Percentiles rank a stretch among this genome's conserved stretches.
phyloP scores from a whole-genome alignment of 2,888 invertebrate species.

The Drosophila engyochracea region DNA sequence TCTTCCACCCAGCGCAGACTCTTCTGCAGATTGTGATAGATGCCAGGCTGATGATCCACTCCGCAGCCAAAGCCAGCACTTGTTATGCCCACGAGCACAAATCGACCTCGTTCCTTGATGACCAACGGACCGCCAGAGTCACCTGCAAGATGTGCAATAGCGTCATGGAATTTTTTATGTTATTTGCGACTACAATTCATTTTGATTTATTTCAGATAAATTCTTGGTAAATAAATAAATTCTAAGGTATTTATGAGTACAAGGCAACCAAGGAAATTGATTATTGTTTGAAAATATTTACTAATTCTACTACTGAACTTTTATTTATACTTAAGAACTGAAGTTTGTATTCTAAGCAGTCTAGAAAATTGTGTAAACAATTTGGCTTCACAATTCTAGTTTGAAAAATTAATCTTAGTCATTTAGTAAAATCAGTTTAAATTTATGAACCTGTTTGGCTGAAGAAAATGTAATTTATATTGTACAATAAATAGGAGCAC shows the following conservation, averaged over 20 bases:
- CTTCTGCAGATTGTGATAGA: slow-evolving; percentile 92
- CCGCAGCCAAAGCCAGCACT: slow-evolving; percentile 95
- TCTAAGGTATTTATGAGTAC: neutral
- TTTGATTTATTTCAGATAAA: neutral
- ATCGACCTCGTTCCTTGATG: slow-evolving; percentile 89
- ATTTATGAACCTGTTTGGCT: neutral
- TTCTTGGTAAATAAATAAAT: neutral
- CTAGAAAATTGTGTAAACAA: neutral
- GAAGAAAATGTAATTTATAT: neutral
- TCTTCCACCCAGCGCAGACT: slow-evolving; percentile 90
- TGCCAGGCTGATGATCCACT: slow-evolving; percentile 93
- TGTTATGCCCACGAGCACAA: slow-evolving; percentile 92
- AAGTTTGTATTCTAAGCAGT: neutral
- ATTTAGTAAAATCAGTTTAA: neutral
- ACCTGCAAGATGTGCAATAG: slow-evolving; percentile 85
- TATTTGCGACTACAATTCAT: neutral
- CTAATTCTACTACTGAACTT: neutral
- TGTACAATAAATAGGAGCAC: too few species aligned
- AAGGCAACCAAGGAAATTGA: neutral
- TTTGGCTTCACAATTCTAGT: accelerated
- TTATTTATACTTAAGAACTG: neutral
- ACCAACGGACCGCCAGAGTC: slow-evolving; percentile 93
- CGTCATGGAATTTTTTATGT: neutral
- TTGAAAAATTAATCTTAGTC: neutral
- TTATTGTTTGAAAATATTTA: neutral